Evolutionary conservation across 1,140 invertebrate species (phyloP).

Genomic region (Trichonephila clavipes): DNA sequence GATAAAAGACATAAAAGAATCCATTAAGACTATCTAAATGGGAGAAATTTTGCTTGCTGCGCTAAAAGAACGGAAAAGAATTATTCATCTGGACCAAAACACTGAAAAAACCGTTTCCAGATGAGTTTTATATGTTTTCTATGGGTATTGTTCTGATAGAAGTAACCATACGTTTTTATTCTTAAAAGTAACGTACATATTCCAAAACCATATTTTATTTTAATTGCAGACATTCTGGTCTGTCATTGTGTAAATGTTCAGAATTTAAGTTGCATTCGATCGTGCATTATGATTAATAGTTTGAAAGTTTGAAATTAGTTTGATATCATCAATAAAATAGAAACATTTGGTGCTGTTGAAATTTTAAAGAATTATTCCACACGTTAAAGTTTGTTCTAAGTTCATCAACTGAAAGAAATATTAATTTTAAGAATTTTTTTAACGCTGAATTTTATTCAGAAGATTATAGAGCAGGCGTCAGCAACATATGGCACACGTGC

Average conservation of each 20-base stretch:
- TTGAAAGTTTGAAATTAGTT: no score
- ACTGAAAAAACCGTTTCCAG: background rate
- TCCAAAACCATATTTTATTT: constrained; percentile 14
- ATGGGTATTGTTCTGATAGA: background rate
- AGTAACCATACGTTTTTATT: background rate
- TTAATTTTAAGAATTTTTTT: no score
- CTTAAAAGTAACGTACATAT: background rate
- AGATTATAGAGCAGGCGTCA: no score
- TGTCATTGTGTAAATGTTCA: background rate
- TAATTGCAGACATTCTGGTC: background rate
- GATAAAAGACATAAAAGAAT: background rate
- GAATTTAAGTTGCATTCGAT: background rate
- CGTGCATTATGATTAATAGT: background rate
- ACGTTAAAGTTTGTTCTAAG: no score
- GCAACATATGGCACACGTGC: no score
- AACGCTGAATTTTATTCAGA: no score
- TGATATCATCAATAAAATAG: no score
- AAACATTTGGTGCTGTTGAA: no score
- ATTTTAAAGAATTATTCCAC: no score
- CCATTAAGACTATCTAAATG: background rate
- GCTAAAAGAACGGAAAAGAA: background rate
- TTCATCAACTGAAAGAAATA: no score
- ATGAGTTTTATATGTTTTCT: background rate
- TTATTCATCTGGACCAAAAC: background rate
- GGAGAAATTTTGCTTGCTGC: background rate